Evolutionary conservation across 2,113 vertebrate genomes (phyloP).

Genomic region (Redunca redunca): DNA sequence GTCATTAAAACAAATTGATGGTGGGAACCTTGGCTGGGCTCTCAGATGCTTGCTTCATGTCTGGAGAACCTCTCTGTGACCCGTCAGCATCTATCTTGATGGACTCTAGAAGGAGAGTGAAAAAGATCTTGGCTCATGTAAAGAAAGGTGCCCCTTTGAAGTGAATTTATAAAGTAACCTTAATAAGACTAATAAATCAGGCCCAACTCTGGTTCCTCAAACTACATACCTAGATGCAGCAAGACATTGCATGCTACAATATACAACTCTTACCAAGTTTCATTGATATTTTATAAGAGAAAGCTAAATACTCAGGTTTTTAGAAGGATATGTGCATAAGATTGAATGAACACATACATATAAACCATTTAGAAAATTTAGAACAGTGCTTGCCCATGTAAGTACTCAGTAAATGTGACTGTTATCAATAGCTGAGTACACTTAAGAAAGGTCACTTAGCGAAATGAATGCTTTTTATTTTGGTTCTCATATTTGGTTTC

Average conservation of each 20-base stretch:
- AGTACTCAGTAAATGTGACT: background rate
- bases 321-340: background rate
- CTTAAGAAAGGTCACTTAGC: background rate
- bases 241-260: background rate
- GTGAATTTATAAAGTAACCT: background rate
- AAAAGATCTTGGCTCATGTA: background rate
- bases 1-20: slow-evolving; percentile 34
- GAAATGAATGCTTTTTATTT: background rate
- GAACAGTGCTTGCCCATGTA: background rate
- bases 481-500: background rate
- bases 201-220: background rate
- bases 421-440: background rate
- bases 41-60: background rate
- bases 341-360: background rate
- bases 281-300: background rate
- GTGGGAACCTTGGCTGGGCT: background rate
- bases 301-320: background rate
- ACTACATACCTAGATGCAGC: background rate
- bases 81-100: background rate
- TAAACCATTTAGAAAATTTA: background rate
- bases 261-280: background rate
- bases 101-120: background rate
- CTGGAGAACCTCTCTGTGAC: slow-evolving; percentile 7
- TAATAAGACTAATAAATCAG: background rate
- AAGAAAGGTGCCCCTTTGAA: background rate